A percentile compares a stretch with the other conserved stretches of the same genome.
Evolutionary conservation across 1,140 invertebrate genomes (phyloP).

Genomic region (Zaprionus inermis): DNA sequence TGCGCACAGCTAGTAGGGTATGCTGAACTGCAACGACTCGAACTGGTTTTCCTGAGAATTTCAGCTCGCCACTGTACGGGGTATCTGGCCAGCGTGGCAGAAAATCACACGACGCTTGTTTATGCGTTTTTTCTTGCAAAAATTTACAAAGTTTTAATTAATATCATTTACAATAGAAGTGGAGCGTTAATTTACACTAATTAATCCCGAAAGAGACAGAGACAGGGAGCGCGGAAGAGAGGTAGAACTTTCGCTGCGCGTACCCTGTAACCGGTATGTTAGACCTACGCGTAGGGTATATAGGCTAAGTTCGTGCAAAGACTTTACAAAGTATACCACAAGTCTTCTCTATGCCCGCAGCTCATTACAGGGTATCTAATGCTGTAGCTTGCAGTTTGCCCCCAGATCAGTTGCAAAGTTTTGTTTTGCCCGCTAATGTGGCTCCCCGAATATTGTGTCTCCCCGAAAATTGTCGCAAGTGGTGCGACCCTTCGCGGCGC

Average conservation of each 20-base stretch:
- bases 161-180: slow-evolving; percentile 17
- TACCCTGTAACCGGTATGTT: not conserved
- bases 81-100: not conserved
- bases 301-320: too few relatives aligned
- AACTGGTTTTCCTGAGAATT: not conserved
- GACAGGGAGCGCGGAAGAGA: too few relatives aligned
- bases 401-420: not conserved
- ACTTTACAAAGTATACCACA: too few relatives aligned
- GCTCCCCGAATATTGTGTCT: not conserved
- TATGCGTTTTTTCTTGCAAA: not conserved
- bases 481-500: not conserved
- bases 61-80: not conserved
- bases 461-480: not conserved
- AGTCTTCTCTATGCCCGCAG: too few relatives aligned
- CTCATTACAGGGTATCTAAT: too few relatives aligned
- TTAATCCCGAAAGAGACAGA: not conserved
- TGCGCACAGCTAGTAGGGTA: not conserved
- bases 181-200: not conserved
- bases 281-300: too few relatives aligned
- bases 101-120: not conserved
- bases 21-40: not conserved
- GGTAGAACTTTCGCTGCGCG: not conserved
- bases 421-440: not conserved
- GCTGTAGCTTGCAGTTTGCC: too few relatives aligned
- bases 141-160: slow-evolving; percentile 19